Evolutionary conservation across 2,113 vertebrate species (phyloP).

Genomic region (Salvator merianae): DNA sequence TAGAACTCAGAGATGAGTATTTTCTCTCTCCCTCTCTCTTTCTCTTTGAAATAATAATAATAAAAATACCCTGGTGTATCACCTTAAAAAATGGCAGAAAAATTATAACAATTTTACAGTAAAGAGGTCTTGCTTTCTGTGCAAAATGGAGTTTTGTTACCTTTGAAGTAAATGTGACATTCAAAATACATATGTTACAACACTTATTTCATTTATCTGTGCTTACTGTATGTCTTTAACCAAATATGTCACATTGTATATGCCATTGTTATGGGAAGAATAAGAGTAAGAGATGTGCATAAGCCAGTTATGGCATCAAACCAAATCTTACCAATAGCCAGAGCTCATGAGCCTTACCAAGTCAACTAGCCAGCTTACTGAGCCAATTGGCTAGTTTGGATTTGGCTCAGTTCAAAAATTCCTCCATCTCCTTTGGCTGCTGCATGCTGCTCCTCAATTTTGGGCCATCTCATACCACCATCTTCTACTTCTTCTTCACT

Average conservation of each 20-base stretch:
- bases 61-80: not conserved
- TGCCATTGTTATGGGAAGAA: not conserved
- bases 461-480: too few relatives aligned
- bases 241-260: not conserved
- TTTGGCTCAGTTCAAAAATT: too few relatives aligned
- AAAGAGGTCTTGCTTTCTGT: not conserved
- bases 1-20: not conserved
- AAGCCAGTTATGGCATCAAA: not conserved
- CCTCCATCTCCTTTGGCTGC: too few relatives aligned
- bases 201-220: not conserved
- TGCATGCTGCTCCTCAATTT: too few relatives aligned
- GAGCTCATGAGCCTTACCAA: too few relatives aligned
- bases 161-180: not conserved
- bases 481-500: too few relatives aligned
- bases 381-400: too few relatives aligned
- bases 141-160: not conserved
- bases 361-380: too few relatives aligned
- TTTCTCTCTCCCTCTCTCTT: too few relatives aligned
- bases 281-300: not conserved
- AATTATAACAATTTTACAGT: not conserved
- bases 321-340: not conserved
- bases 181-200: not conserved
- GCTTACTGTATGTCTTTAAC: not conserved
- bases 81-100: conserved; percentile 20
- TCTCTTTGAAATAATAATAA: too few relatives aligned